Base-by-base conservation (phyloP, 2,888 invertebrate genomes). In the Adela reaumurella region DNA sequence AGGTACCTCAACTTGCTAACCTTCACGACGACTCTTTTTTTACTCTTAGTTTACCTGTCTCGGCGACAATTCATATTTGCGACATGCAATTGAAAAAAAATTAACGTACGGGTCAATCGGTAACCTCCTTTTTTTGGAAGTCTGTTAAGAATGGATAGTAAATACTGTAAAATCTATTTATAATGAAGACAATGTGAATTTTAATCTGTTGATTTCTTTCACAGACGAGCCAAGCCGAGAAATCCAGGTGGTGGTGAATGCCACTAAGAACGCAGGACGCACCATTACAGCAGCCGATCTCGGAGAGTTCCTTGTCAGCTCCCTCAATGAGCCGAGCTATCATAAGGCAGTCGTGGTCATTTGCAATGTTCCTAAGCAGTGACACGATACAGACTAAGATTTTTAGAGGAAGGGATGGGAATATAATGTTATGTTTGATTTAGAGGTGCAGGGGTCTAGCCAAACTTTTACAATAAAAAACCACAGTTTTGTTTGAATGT, bases 271-370 rank as follows among this genome's bases (percentile, higher is more conserved):
- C 1, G 87, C 90, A 0, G 89, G 89, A 2, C 80, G 87, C 8
- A 66, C 81, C 46, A 83, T 93, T 51, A 88, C 91, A 14, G 93
- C 92, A 62, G 74, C 83, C 63, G 90, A 91, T 65, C 79, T 94
- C 46, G 92, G 87, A 1, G 77, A 82, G 53, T 92, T 93, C 68
- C 77, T 93, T 51, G 82, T 93, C 0, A 87, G 91, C 55, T 76
- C 84, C 45, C 71, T 92, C 45, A 70, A 74, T n/a, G 81, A 86
- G 52, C 78, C 88, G 1, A 85, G 91, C 59, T 86, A 89, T 68
- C 86, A 86, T 58, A 64, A 65, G 50, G 51, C 64, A 2, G 57
- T 74, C n/a, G 60, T 77, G n/a, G 74, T 74, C 2, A 55, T 77
- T 29, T 64, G 68, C 20, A 76, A 76, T 46, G 67, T 58, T 17